phyloP scores from a whole-genome alignment of 1,140 invertebrate species.

The Orius insidiosus region DNA sequence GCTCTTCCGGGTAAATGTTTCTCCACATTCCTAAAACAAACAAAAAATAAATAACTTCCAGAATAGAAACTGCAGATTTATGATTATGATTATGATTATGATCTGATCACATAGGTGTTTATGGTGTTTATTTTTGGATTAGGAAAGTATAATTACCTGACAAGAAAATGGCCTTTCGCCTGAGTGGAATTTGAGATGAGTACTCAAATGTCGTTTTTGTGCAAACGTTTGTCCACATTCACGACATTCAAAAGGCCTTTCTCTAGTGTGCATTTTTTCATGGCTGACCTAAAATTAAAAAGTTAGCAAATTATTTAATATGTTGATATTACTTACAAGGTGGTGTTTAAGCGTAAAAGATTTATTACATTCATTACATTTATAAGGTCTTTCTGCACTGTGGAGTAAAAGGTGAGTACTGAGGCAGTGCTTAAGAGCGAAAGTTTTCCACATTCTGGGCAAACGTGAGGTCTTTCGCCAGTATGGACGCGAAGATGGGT shows the following conservation, averaged over 20 bases:
- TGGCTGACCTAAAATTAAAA: slow-evolving; percentile 23
- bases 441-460: slow-evolving; percentile 68
- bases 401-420: slow-evolving; percentile 60
- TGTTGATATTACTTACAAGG: slow-evolving; percentile 19
- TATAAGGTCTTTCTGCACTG: slow-evolving; percentile 60
- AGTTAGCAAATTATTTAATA: not conserved
- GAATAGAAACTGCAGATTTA: no score
- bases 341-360: slow-evolving; percentile 56
- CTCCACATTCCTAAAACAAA: slow-evolving; percentile 46
- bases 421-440: slow-evolving; percentile 67
- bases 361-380: slow-evolving; percentile 71
- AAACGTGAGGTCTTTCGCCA: slow-evolving; percentile 64
- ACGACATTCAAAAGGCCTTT: slow-evolving; percentile 60
- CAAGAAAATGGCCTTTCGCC: slow-evolving; percentile 74
- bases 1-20: slow-evolving; percentile 74
- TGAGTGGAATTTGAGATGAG: slow-evolving; percentile 71
- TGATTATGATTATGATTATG: no score
- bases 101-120: no score
- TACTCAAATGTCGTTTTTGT: slow-evolving; percentile 61
- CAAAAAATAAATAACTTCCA: no score
- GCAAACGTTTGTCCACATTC: slow-evolving; percentile 68
- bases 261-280: slow-evolving; percentile 42
- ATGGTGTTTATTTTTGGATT: no score
- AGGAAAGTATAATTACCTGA: slow-evolving; percentile 31
- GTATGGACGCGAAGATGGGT: slow-evolving; percentile 62